phyloP scores from a whole-genome alignment of 2,113 vertebrate species.

The Ovis aries region DNA sequence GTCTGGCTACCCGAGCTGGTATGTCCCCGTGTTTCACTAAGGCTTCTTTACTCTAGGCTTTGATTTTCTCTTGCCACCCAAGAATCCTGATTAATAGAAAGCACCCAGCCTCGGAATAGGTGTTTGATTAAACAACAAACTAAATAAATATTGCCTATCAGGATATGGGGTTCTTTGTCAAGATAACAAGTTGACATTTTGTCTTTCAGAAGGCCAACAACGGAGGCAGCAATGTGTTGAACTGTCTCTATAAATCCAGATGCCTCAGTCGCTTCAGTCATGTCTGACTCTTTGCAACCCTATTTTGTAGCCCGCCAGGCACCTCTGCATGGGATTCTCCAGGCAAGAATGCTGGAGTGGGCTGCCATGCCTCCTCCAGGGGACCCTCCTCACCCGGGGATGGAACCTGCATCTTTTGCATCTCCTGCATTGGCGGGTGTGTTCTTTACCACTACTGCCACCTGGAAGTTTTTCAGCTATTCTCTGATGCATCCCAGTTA shows the following conservation, averaged over 20 bases:
- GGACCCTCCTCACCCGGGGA: neutral
- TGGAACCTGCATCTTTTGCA: neutral
- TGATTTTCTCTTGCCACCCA: neutral
- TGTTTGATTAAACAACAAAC: neutral
- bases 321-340: neutral
- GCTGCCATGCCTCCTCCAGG: neutral
- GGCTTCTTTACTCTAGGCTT: neutral
- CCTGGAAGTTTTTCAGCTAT: neutral
- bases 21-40: neutral
- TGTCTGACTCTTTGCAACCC: neutral
- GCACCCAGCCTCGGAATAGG: neutral
- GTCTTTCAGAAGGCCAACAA: neutral
- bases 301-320: neutral
- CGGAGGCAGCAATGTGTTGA: neutral
- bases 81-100: neutral
- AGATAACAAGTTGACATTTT: neutral
- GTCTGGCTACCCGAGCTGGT: neutral
- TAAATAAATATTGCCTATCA: neutral
- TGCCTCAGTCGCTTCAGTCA: neutral
- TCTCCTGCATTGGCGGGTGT: neutral
- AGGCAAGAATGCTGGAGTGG: neutral
- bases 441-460: neutral
- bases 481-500: neutral
- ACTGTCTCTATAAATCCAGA: neutral
- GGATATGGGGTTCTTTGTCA: neutral